Conservation (phyloP, 2,113 vertebrate genomes). For the Nematolebias whitei region DNA sequence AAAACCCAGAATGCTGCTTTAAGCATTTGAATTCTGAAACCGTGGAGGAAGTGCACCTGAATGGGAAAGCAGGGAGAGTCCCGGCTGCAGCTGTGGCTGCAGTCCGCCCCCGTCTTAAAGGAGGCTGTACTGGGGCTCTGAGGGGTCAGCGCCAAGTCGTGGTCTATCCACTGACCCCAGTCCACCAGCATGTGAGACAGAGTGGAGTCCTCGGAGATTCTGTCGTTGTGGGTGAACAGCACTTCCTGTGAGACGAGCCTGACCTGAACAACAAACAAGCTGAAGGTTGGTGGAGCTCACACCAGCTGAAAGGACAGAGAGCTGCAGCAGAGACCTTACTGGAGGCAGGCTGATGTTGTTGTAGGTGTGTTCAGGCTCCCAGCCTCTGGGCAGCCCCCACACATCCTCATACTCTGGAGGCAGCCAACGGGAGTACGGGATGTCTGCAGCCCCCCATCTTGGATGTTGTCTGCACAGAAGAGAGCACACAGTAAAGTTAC, state of each 20-base stretch:
- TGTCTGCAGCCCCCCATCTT: slow-evolving; percentile 79
- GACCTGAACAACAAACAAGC: slow-evolving; percentile 61
- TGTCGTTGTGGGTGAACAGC: slow-evolving; percentile 79
- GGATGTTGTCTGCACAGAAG: slow-evolving; percentile 69
- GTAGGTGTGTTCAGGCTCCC: slow-evolving; percentile 76
- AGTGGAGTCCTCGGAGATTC: slow-evolving; percentile 78
- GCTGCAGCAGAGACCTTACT: slow-evolving; percentile 59
- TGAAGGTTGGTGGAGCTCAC: background rate
- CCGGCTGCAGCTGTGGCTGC: slow-evolving; percentile 75
- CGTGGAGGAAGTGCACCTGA: slow-evolving; percentile 53
- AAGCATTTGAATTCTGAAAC: background rate
- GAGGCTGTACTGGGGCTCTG: slow-evolving; percentile 79
- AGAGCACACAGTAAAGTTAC: background rate
- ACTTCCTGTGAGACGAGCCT: slow-evolving; percentile 80
- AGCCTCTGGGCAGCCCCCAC: slow-evolving; percentile 75
- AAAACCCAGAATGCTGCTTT: no score
- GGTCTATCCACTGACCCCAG: slow-evolving; percentile 86
- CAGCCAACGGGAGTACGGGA: slow-evolving; percentile 80
- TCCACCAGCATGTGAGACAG: slow-evolving; percentile 83
- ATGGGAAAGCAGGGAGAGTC: slow-evolving; percentile 83
- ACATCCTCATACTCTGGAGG: slow-evolving; percentile 79
- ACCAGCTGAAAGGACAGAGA: background rate
- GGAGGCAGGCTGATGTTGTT: slow-evolving; percentile 77
- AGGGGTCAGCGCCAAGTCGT: slow-evolving; percentile 80
- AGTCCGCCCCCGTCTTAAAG: slow-evolving; percentile 79